These are phyloP conservation scores for Diacarnus erythraeanus DNA, from an alignment of 37 sponge, comb jelly and placozoan genomes.

Conservation along the genomic window DNA sequence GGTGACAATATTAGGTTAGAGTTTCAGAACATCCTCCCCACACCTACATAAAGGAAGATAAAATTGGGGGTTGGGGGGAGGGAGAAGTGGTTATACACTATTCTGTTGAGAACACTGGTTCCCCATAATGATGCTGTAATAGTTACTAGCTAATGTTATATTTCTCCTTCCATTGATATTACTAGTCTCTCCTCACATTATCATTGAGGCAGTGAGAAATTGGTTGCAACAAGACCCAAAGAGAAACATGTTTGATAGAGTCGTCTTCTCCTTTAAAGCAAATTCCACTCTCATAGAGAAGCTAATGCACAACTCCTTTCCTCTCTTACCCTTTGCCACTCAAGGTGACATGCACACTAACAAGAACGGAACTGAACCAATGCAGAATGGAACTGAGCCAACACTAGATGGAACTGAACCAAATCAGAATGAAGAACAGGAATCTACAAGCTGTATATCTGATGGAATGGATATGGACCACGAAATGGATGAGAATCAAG, in stretches of 20 bases:
- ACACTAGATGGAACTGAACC: background rate
- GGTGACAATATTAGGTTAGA: too few species aligned
- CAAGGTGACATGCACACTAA: background rate
- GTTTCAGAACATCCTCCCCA: too few species aligned
- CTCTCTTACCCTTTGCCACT: constrained; percentile 10
- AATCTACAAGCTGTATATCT: too few species aligned
- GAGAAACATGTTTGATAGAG: background rate
- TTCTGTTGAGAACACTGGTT: background rate
- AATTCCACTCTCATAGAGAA: constrained; percentile 11
- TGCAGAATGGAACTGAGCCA: background rate
- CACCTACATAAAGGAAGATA: too few species aligned
- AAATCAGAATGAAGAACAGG: background rate
- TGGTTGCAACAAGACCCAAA: constrained; percentile 45
- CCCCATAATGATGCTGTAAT: background rate
- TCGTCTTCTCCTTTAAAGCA: constrained; percentile 25
- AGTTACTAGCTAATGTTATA: background rate
- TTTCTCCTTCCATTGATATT: background rate
- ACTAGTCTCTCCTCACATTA: constrained; percentile 32
- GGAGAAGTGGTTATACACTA: too few species aligned
- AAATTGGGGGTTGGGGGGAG: too few species aligned
- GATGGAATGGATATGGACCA: too few species aligned
- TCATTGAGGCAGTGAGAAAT: constrained; percentile 25
- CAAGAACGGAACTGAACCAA: background rate
- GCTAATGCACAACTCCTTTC: constrained; percentile 4
- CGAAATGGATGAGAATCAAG: background rate